A percentile compares a stretch with the other conserved stretches of the same genome.
Evolutionary conservation across 2,888 invertebrate genomes (phyloP).

Genomic region (Gymnocheta viridis): DNA sequence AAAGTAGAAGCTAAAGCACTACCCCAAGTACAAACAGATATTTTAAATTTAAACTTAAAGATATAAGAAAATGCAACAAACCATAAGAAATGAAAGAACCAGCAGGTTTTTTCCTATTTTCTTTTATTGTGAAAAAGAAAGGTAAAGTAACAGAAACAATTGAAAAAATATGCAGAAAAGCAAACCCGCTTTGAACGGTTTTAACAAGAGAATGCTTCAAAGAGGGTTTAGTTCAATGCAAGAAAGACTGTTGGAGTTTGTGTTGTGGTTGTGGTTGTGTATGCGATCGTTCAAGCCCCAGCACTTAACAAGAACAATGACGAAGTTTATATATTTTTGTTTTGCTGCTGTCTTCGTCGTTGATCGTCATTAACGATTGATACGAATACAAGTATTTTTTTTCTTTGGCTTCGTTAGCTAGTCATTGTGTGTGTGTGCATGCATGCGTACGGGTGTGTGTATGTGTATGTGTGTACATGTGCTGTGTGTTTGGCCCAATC

Average conservation of each 20-base stretch:
- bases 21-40: background rate
- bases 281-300: constrained; percentile 9
- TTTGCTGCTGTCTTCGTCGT: constrained; percentile 8
- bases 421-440: background rate
- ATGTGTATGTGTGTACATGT: background rate
- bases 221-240: background rate
- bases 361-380: constrained; percentile 40
- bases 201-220: background rate
- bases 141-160: constrained; percentile 18
- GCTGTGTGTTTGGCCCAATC: constrained; percentile 39
- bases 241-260: background rate
- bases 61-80: background rate
- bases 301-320: constrained; percentile 54
- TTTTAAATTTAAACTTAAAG: background rate
- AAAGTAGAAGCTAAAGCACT: background rate
- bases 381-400: background rate
- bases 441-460: background rate
- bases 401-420: constrained; percentile 6
- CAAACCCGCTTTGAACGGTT: background rate
- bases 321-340: constrained; percentile 38
- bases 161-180: background rate
- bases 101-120: constrained; percentile 22
- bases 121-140: constrained; percentile 55
- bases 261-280: background rate
- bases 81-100: constrained; percentile 23